phyloP scores from a whole-genome alignment of 1,140 invertebrate species.

The Eumeta japonica region DNA sequence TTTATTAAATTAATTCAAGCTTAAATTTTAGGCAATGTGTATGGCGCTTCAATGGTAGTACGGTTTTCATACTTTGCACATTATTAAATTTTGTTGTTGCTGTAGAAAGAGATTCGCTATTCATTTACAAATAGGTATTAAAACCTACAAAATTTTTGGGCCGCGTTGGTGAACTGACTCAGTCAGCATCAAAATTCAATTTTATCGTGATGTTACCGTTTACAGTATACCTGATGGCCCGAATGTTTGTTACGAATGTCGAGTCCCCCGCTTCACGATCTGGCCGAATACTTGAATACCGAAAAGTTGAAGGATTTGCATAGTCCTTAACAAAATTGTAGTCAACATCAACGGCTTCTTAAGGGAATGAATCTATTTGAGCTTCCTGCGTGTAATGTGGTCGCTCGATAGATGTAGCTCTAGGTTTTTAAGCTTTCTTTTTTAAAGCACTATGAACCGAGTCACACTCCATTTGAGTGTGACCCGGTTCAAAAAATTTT shows the following conservation, averaged over 20 bases:
- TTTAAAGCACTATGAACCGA: constrained; percentile 24
- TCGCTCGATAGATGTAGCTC: constrained; percentile 10
- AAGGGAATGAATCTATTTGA: constrained; percentile 5
- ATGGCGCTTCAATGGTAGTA: background rate
- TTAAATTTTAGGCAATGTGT: background rate
- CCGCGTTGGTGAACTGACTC: background rate
- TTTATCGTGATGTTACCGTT: too few relatives aligned
- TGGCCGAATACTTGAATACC: constrained; percentile 12
- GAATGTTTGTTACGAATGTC: constrained; percentile 8
- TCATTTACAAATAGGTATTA: background rate
- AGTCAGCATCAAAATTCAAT: too few relatives aligned
- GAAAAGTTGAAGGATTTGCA: constrained; percentile 8
- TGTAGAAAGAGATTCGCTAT: background rate
- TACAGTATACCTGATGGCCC: too few relatives aligned
- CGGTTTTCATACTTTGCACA: background rate
- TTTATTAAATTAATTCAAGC: too few relatives aligned
- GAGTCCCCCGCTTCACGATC: constrained; percentile 11
- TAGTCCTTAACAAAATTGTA: constrained; percentile 11
- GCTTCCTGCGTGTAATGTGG: constrained; percentile 9
- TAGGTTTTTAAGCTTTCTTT: constrained; percentile 7
- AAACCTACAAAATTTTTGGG: background rate
- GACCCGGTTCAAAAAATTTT: constrained; percentile 41
- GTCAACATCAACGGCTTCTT: constrained; percentile 8
- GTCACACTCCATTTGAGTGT: constrained; percentile 49
- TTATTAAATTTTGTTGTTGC: background rate